Base-by-base conservation (phyloP, 2,113 vertebrate species). In the Peromyscus maniculatus region DNA sequence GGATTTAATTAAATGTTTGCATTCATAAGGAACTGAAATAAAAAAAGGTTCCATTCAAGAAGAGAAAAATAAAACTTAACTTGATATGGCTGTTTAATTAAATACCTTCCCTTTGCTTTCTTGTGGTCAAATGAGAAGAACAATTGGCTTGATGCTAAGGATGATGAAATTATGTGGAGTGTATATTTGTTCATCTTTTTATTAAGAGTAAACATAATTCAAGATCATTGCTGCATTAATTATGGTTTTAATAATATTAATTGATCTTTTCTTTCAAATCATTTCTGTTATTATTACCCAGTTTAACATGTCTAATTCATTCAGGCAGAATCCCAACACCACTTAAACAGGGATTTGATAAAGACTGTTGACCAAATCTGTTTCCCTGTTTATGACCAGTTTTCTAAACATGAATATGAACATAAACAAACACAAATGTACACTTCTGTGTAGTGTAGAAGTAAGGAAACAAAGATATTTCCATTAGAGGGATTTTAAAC, bases 1-100 rank as follows among this genome's bases (percentile, higher is more conserved):
- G 24, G 62, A 90, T 83, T 82, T 52, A 71, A 97, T 52, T 96
- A 52, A 79, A 94, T 36, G 64, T 89, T 22, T 92, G 89, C 39
- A 21, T 55, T 94, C 91, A 91, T 43, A 94, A 89, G 80, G 17
- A 87, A 55, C 1, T 91, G 17, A 78, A 66, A 49, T 77, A 15
- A 59, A 43, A 24, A 66, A 75, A 57, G 84, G 36, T 21, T 95
- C 12, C 24, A 92, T 8, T 5, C 8, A 49, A 1, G 43, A 95
- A 94, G 74, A 90, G 4, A 89, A 67, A 77, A 96, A 72, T 39
- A 86, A 97, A 59, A 67, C 1, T 1, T 74, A 26, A 86, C 24
- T 55, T 77, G 91, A 59, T 72, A 13, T 86, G 92, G 8, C 1
- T 26, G 6, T 62, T 94, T 59, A 93, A 82, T 74, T 87, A 94